Percentiles rank a stretch among this genome's conserved stretches.
Conservation (phyloP, 1,140 invertebrate genomes). For the Himalopsyche phryganea region DNA sequence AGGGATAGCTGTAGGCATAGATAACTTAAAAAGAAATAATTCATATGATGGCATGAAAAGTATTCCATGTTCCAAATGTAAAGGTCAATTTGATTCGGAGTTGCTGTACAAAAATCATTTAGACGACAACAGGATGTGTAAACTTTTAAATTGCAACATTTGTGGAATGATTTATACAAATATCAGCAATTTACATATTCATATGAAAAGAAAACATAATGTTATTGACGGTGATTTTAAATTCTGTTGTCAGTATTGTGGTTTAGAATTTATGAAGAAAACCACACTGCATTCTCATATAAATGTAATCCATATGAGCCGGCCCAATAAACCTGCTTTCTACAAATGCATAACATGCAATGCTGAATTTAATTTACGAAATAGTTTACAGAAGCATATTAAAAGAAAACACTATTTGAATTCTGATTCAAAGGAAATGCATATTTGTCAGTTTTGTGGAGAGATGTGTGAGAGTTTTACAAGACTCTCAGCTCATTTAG, state of each 20-base stretch:
- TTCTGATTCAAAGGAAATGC: slow-evolving; percentile 1
- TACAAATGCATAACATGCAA: slow-evolving; percentile 12
- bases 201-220: slow-evolving; percentile 14
- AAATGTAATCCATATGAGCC: neutral
- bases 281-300: slow-evolving; percentile 8
- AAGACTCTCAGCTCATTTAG: too few relatives aligned
- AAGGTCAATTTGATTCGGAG: too few relatives aligned
- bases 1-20: too few relatives aligned
- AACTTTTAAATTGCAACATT: too few relatives aligned
- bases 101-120: too few relatives aligned
- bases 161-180: too few relatives aligned
- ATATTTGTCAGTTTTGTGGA: slow-evolving; percentile 9
- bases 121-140: too few relatives aligned
- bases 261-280: slow-evolving; percentile 9
- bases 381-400: slow-evolving; percentile 6
- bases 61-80: too few relatives aligned
- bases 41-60: too few relatives aligned
- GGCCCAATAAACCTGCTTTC: slow-evolving; percentile 1
- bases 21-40: too few relatives aligned
- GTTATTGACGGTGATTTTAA: slow-evolving; percentile 6
- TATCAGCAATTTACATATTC: neutral
- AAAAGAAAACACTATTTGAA: slow-evolving; percentile 11
- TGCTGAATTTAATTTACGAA: neutral
- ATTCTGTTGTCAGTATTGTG: slow-evolving; percentile 14
- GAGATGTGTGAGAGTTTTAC: neutral